Evolutionary conservation across 2,113 vertebrate genomes (phyloP).

Genomic region (Cynoglossus semilaevis): DNA sequence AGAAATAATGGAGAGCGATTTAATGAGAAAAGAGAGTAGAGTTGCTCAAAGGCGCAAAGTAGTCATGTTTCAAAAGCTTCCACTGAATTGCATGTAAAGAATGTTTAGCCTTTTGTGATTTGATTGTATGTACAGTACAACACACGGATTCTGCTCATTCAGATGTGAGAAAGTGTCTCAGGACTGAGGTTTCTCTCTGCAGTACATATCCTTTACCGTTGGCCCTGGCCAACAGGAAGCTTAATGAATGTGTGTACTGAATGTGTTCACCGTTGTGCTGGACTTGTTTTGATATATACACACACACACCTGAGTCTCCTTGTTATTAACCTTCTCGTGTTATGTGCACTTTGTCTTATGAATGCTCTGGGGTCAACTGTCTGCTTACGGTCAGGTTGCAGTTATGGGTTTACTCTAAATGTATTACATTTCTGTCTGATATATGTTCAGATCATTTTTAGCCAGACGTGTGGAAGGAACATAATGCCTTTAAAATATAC

Average conservation of each 20-base stretch:
- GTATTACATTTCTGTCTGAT: too few relatives aligned
- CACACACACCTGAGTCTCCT: background rate
- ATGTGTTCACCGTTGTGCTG: constrained; percentile 24
- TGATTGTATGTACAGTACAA: constrained; percentile 51
- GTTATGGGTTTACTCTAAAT: too few relatives aligned
- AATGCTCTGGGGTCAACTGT: constrained; percentile 30
- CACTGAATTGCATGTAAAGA: constrained; percentile 61
- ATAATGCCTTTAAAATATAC: too few relatives aligned
- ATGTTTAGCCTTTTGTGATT: constrained; percentile 38
- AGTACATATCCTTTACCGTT: constrained; percentile 20
- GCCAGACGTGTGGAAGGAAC: too few relatives aligned
- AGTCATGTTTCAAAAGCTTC: constrained; percentile 46
- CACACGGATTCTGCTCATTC: constrained; percentile 17
- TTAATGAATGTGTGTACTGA: constrained; percentile 37
- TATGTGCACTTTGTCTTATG: constrained; percentile 10
- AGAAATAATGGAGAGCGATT: constrained; percentile 2
- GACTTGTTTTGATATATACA: constrained; percentile 5
- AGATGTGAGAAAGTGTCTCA: constrained; percentile 47
- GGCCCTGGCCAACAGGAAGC: constrained; percentile 28
- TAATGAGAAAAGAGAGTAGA: background rate
- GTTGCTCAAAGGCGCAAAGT: constrained; percentile 6
- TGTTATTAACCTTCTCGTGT: constrained; percentile 3
- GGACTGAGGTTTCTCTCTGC: constrained; percentile 33
- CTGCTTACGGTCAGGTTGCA: too few relatives aligned
- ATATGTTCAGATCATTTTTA: too few relatives aligned